Conservation (phyloP, 2,888 invertebrate species). For the Drosophila meridiana region DNA sequence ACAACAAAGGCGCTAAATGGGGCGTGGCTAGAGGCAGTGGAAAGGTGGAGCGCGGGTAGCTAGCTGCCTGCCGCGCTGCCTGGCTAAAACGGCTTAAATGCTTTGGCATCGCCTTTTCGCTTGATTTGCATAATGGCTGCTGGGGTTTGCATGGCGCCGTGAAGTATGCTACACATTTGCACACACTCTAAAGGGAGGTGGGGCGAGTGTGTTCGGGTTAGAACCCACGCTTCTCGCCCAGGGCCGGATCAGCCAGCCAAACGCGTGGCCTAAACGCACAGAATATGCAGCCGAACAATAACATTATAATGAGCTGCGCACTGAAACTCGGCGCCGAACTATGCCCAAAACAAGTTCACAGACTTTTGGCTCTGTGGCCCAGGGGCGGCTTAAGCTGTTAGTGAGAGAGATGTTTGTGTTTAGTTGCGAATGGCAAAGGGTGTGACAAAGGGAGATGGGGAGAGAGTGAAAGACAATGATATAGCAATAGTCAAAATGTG, state of each 20-base stretch:
- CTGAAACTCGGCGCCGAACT: not conserved
- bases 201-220: not conserved
- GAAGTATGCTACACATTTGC: slow-evolving; percentile 56
- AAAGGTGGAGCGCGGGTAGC: not conserved
- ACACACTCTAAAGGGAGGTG: slow-evolving; percentile 12
- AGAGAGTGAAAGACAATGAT: not conserved
- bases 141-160: slow-evolving; percentile 30
- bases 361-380: not conserved
- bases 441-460: too few relatives aligned
- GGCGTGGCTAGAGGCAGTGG: not conserved
- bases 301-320: not conserved
- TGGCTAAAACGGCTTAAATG: slow-evolving; percentile 66
- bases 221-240: not conserved
- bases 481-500: not conserved
- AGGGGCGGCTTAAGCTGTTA: not conserved
- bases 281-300: not conserved
- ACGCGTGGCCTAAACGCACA: not conserved
- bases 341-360: not conserved
- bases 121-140: slow-evolving; percentile 71
- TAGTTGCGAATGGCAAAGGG: too few relatives aligned
- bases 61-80: not conserved
- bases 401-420: not conserved
- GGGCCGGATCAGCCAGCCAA: not conserved
- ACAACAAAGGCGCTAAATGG: slow-evolving; percentile 13
- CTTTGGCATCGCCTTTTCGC: slow-evolving; percentile 68